Evolutionary conservation across 2,888 invertebrate species (phyloP).

Genomic region (Sinhomidia bicolor): DNA sequence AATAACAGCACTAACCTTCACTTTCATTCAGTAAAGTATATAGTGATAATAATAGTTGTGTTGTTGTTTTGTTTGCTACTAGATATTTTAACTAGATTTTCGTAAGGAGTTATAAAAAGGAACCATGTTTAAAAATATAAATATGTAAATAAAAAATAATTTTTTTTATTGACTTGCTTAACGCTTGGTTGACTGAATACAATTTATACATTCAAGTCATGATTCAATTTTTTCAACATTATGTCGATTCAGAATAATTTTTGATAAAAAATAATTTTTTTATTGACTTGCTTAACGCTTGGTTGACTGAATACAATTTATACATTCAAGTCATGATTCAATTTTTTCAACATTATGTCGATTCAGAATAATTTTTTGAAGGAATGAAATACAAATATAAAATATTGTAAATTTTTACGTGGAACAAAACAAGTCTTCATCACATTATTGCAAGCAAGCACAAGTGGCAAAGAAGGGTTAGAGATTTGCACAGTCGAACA

Average conservation of each 20-base stretch:
- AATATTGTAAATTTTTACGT: background rate
- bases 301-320: background rate
- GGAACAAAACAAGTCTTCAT: slow-evolving; percentile 48
- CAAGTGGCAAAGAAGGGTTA: slow-evolving; percentile 36
- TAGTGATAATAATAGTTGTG: background rate
- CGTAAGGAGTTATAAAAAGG: background rate
- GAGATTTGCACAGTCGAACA: background rate
- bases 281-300: background rate
- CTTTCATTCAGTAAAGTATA: slow-evolving; percentile 28
- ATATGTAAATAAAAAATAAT: too few species aligned
- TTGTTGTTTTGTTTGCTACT: background rate
- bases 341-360: background rate
- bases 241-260: background rate
- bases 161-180: background rate
- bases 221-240: background rate
- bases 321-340: slow-evolving; percentile 1
- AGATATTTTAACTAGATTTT: background rate
- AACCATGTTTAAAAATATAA: background rate
- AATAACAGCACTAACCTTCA: slow-evolving; percentile 49
- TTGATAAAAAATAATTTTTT: background rate
- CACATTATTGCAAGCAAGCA: too few species aligned
- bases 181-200: background rate
- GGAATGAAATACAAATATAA: too few species aligned
- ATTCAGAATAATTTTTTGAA: background rate
- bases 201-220: slow-evolving; percentile 10